Evolutionary conservation across 2,888 invertebrate genomes (phyloP), one percentile per base, ranked within the genome.

Genomic region (Diaprepes abbreviatus): DNA sequence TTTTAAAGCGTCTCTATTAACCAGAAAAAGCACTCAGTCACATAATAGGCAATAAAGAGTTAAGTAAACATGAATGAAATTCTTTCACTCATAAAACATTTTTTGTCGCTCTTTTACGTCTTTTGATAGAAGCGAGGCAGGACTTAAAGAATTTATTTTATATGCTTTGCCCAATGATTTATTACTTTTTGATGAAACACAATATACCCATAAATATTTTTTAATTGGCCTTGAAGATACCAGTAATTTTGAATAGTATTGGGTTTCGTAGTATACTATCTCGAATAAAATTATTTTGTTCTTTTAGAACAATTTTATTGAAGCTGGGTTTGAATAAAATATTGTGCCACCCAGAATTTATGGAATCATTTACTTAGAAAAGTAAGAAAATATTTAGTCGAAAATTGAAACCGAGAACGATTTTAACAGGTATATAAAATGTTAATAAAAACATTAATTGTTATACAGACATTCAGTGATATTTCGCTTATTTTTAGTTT

Each of bases 121-220:
- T 55, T 62, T 63, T 55, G 19, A 50, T 50, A 43, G 43, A 38
- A 69, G 63, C 62, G 50, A 63, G 48, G 50, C 59, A 38, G 57
- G 55, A 35, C 55, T 50, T 55, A 28, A 40, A 70, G 54, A 59
- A 64, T 35, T 50, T 58, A 58, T 70, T 48, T 59, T 52, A 36
- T 55, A 40, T 62, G 35, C 31, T 48, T 28, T 35, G 17, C 24
- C 24, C 33, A 17, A 45, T 72, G 69, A 72, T 69, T 72, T 72
- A 72, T 71, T 17, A 31, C 63, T 58, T 55, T 62, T 65, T 68
- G 67, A 72, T 69, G 72, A 69, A 72, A 72, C 59, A 50, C 68
- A 69, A 72, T 72, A 68, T 50, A 35, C 33, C 62, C 69, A 60
- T 72, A 72, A 72, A 72, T 72, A 69, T 68, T 57, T 40, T 65